Conservation (phyloP, 1,140 invertebrate species). For the Calosoma granatense region DNA sequence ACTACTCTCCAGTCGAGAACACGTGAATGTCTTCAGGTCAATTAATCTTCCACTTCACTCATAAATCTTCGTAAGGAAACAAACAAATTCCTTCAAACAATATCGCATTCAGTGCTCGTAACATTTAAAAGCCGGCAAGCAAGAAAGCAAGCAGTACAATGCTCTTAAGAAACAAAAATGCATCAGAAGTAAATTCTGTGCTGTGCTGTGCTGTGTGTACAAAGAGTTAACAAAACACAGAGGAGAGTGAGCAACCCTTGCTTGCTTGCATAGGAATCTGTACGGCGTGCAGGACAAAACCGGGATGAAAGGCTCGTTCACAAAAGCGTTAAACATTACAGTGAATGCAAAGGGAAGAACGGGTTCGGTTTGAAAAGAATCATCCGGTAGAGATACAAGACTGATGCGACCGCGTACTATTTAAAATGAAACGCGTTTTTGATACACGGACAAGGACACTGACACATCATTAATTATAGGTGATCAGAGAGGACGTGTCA, state of each 20-base stretch:
- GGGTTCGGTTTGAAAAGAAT: neutral
- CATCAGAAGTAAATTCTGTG: neutral
- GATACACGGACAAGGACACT: neutral
- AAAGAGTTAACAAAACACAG: neutral
- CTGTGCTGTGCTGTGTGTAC: neutral
- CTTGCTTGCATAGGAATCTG: neutral
- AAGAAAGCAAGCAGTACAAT: too few species aligned
- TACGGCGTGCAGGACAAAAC: neutral
- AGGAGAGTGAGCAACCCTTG: neutral
- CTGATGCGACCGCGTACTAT: too few species aligned
- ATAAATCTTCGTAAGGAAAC: neutral
- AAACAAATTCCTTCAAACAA: constrained; percentile 2
- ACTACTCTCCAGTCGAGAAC: neutral
- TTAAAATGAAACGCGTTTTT: neutral
- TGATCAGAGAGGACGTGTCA: neutral
- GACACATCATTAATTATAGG: neutral
- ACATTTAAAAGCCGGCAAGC: neutral
- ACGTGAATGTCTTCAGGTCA: neutral
- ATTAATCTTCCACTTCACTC: neutral
- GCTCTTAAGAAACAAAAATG: neutral
- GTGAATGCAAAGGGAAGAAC: neutral
- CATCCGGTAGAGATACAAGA: neutral
- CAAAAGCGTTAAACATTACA: constrained; percentile 1
- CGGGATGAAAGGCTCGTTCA: neutral
- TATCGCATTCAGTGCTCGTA: neutral